Conservation (phyloP, 2,888 invertebrate species). For the Meta bourneti region DNA sequence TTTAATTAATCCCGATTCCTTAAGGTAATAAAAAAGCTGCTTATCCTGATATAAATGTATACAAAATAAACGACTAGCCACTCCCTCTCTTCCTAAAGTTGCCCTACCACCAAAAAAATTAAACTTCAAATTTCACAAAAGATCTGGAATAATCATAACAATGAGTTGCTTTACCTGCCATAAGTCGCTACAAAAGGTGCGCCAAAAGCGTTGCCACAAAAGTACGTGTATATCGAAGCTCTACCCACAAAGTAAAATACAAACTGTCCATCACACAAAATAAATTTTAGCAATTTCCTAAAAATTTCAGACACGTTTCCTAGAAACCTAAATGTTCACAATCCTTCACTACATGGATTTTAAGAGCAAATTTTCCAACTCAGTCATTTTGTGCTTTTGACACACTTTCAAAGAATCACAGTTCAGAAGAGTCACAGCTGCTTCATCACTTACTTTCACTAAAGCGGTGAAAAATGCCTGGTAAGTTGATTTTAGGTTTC, state of each 20-base stretch:
- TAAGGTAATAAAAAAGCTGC: too few relatives aligned
- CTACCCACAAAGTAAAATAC: neutral
- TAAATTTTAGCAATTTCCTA: neutral
- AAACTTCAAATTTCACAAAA: too few relatives aligned
- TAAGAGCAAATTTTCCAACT: conserved; percentile 72
- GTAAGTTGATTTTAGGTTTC: conserved; percentile 92
- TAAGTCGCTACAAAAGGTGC: too few relatives aligned
- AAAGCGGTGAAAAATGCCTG: conserved; percentile 93
- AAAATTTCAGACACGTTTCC: neutral
- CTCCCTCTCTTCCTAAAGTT: too few relatives aligned
- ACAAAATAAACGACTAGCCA: too few relatives aligned
- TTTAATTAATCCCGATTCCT: too few relatives aligned
- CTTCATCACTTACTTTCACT: conserved; percentile 80
- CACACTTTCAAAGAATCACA: conserved; percentile 75
- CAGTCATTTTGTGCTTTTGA: conserved; percentile 77
- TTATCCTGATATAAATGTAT: too few relatives aligned
- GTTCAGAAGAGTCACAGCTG: conserved; percentile 68
- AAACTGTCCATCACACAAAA: neutral
- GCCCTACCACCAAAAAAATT: too few relatives aligned
- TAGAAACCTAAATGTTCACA: neutral
- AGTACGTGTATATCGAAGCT: too few relatives aligned
- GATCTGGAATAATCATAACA: too few relatives aligned
- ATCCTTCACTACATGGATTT: conserved; percentile 12
- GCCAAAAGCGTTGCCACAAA: too few relatives aligned
- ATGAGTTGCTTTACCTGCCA: too few relatives aligned